Evolutionary conservation across 2,113 vertebrate genomes (phyloP), one percentile per base, ranked within the genome.

Genomic region (Cheirogaleus medius): DNA sequence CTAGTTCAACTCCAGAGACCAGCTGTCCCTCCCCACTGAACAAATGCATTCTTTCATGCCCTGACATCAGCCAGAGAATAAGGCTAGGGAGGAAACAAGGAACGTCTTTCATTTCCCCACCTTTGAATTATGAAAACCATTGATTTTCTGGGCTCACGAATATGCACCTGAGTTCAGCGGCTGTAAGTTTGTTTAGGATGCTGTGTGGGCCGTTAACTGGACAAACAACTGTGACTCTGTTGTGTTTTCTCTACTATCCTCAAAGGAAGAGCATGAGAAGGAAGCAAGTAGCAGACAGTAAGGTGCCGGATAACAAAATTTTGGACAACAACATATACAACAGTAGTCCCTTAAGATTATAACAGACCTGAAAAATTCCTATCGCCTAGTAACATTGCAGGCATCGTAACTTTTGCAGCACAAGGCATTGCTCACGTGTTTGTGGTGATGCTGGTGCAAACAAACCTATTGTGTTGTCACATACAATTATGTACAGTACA

Each of bases 11-110:
- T 44, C 34, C 56, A 13, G 78, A 66, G 13, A 49, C 73, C 58
- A 85, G 34, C 11, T 5, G 4, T 18, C 15, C 0, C 7, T 39
- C 25, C n/a, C 0, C 37, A 4, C 2, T 44, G 14, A 0, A 39
- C 6, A 37, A 49, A 64, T 17, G 1, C 3, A 54, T 34, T 42
- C 29, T 3, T 12, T 52, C 71, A 4, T 8, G n/a, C 25, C 81
- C 0, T 2, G 73, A 32, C 54, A 34, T 1, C n/a, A 20, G 56
- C 13, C 12, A 11, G 58, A 32, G 64, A 20, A 29, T 34, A 11
- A 56, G 49, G 20, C 1, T 1, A 1, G 4, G 39, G 23, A 76
- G 32, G 39, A 47, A 18, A 25, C n/a, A 25, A 42, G 0, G 18
- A 29, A 18, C 11, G 3, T 1, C 54, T 8, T 5, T 6, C 1